A percentile compares a stretch with the other conserved stretches of the same genome.
Evolutionary conservation across 2,113 vertebrate genomes (phyloP).

Genomic region (Dicentrarchus labrax): DNA sequence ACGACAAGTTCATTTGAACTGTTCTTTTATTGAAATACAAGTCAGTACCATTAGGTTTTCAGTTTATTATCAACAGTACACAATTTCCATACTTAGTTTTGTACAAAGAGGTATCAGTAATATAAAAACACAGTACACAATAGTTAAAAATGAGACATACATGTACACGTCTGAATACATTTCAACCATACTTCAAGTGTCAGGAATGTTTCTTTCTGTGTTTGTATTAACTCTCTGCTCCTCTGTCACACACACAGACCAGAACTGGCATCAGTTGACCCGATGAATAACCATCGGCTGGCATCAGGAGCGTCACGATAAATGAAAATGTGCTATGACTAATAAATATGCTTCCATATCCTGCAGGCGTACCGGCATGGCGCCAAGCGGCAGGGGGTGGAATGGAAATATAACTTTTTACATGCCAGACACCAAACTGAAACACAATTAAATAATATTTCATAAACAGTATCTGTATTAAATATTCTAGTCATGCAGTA

Average conservation of each 20-base stretch:
- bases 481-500: slow-evolving; percentile 83
- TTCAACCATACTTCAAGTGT: slow-evolving; percentile 84
- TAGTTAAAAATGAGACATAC: slow-evolving; percentile 70
- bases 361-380: slow-evolving; percentile 33
- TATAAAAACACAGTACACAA: slow-evolving; percentile 77
- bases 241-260: slow-evolving; percentile 48
- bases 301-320: slow-evolving; percentile 61
- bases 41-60: slow-evolving; percentile 60
- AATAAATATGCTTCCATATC: slow-evolving; percentile 76
- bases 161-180: slow-evolving; percentile 73
- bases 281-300: slow-evolving; percentile 38
- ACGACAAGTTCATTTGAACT: slow-evolving; percentile 14
- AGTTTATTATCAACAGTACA: slow-evolving; percentile 71
- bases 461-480: slow-evolving; percentile 72
- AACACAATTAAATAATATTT: slow-evolving; percentile 71
- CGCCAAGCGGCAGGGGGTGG: slow-evolving; percentile 10
- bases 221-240: slow-evolving; percentile 34
- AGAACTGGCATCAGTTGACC: slow-evolving; percentile 50
- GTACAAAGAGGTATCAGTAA: slow-evolving; percentile 84
- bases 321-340: slow-evolving; percentile 75
- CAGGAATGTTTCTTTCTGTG: slow-evolving; percentile 75
- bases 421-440: slow-evolving; percentile 46
- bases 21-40: slow-evolving; percentile 72
- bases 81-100: slow-evolving; percentile 66
- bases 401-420: slow-evolving; percentile 21